Base-by-base conservation (phyloP, 2,888 invertebrate species). In the Conistra vaccinii region DNA sequence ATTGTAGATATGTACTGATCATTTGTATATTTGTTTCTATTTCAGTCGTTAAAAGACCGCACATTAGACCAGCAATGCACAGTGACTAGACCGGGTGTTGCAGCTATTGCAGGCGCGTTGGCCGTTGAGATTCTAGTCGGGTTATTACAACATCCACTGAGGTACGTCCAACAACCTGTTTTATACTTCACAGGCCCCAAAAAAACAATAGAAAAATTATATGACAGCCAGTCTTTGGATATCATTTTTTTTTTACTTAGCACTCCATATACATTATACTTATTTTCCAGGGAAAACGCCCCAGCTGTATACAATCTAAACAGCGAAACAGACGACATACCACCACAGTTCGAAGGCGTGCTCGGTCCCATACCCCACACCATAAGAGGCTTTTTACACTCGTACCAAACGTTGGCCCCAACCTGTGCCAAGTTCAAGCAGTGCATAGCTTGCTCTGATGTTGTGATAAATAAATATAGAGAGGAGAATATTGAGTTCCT, bases 61-160 rank as follows among this genome's bases (percentile, higher is more conserved):
- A 99, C 99, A 0, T 94, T 99, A 78, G 99, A 99, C 94, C 99
- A 99, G 92, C 99, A 99, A 92, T 99, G 99, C 92, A 99, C 99
- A 0, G 99, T 99, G 32, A 99, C 99, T 0, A 97, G 99, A 71
- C 99, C 99, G 0, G 99, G 99, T 1, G 97, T 98, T 26, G 98
- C 99, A 0, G 98, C 98, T 91, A 98, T 99, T 69, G 99, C 99
- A 0, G 98, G 98, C 29, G 98, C 99, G 5, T 95, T 99, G 76
- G 99, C 99, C 0, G 99, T 99, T 0, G 99, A 99, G 94, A 93
- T 99, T 66, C 96, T 99, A 58, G 97, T 99, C 0, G 98, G 98
- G 0, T 85, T 99, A 61, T 94, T 99, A 48, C 99, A 99, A 91
- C 99, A 99, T 96, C 97, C 98, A 3, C 93, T 97, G 23, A 97